Conservation (phyloP, 2,888 invertebrate species). For the Spatulosminthurus flaviceps region DNA sequence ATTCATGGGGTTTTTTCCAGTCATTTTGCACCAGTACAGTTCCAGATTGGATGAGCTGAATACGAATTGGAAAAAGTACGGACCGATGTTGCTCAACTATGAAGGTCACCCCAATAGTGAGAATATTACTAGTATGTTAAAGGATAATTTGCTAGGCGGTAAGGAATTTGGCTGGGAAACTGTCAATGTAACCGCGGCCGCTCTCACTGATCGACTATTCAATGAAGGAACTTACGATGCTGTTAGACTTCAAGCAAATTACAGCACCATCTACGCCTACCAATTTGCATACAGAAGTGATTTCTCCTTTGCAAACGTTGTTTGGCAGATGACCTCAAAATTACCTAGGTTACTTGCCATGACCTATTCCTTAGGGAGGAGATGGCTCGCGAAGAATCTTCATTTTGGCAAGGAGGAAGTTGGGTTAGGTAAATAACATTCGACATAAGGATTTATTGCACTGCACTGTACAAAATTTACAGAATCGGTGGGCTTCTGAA, state of each 20-base stretch:
- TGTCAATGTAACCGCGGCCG: neutral
- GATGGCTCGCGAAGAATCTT: slow-evolving; percentile 20
- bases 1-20: too few species aligned
- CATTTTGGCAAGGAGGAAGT: too few species aligned
- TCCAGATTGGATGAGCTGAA: slow-evolving; percentile 44
- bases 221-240: slow-evolving; percentile 5
- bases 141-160: neutral
- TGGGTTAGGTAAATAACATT: neutral
- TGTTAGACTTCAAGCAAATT: neutral
- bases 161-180: neutral
- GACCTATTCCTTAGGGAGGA: slow-evolving; percentile 10
- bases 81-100: slow-evolving; percentile 53
- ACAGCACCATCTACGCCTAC: slow-evolving; percentile 15
- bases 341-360: slow-evolving; percentile 16
- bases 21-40: too few species aligned
- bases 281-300: slow-evolving; percentile 12
- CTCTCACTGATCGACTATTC: slow-evolving; percentile 16
- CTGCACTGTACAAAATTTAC: too few species aligned
- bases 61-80: slow-evolving; percentile 51
- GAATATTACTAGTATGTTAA: slow-evolving; percentile 47
- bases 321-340: slow-evolving; percentile 4
- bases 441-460: too few species aligned
- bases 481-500: too few species aligned
- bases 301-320: slow-evolving; percentile 19
- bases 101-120: slow-evolving; percentile 50